Conservation (phyloP, 2,113 vertebrate genomes). For the Percina caprodes region DNA sequence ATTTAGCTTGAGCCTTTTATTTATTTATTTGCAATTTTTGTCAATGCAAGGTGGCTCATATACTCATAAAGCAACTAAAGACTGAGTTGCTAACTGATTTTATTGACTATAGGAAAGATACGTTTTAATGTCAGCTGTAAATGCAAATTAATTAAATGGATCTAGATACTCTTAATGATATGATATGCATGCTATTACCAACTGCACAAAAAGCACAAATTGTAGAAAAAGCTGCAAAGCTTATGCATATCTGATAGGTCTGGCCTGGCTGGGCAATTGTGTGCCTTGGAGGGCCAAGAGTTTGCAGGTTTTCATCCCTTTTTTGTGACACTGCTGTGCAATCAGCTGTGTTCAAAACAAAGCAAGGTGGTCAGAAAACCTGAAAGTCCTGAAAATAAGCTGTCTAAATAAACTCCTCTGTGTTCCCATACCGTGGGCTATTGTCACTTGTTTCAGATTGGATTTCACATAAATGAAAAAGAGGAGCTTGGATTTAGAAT, state of each 20-base stretch:
- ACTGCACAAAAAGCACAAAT: not conserved
- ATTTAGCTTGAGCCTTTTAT: not conserved
- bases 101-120: not conserved
- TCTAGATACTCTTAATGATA: not conserved
- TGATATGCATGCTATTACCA: not conserved
- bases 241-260: not conserved
- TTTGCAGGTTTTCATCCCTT: slow-evolving; percentile 25
- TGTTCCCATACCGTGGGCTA: slow-evolving; percentile 17
- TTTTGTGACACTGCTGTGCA: slow-evolving; percentile 33
- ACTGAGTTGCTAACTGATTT: not conserved
- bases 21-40: not conserved
- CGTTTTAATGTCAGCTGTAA: not conserved
- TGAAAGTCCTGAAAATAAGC: slow-evolving; percentile 58
- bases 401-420: slow-evolving; percentile 41
- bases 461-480: slow-evolving; percentile 39
- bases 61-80: not conserved
- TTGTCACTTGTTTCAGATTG: slow-evolving; percentile 27
- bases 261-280: not conserved
- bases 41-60: not conserved
- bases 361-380: slow-evolving; percentile 60
- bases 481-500: slow-evolving; percentile 5
- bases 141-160: not conserved
- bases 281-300: not conserved
- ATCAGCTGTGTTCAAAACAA: slow-evolving; percentile 48
- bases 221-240: not conserved